phyloP scores from a whole-genome alignment of 2,888 invertebrate genomes.

The Aphidius colemani region DNA sequence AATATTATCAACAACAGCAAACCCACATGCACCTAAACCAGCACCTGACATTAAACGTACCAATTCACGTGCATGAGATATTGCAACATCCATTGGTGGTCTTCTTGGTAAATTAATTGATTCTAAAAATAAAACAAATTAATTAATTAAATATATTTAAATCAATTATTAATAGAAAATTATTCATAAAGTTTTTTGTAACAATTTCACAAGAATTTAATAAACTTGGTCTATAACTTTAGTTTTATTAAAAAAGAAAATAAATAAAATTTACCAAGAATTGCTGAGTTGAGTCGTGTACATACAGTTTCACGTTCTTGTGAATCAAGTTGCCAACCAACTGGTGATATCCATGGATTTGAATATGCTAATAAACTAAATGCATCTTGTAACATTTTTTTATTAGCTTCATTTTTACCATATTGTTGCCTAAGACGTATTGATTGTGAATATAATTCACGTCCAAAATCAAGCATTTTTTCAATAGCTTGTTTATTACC shows the following conservation, averaged over 20 bases:
- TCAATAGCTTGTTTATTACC: slow-evolving; percentile 84
- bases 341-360: slow-evolving; percentile 96
- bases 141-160: not conserved
- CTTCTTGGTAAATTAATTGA: slow-evolving; percentile 87
- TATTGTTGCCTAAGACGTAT: slow-evolving; percentile 81
- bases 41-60: slow-evolving; percentile 87
- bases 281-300: slow-evolving; percentile 95
- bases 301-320: slow-evolving; percentile 92
- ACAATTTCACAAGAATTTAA: not conserved
- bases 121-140: slow-evolving; percentile 65
- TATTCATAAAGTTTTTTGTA: too few relatives aligned
- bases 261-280: slow-evolving; percentile 74
- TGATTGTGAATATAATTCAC: slow-evolving; percentile 91
- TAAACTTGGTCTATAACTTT: not conserved
- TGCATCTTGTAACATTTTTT: slow-evolving; percentile 94
- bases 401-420: slow-evolving; percentile 80
- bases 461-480: slow-evolving; percentile 91
- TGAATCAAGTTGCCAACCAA: slow-evolving; percentile 95
- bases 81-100: slow-evolving; percentile 91
- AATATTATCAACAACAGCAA: slow-evolving; percentile 87
- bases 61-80: slow-evolving; percentile 87
- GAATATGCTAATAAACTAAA: slow-evolving; percentile 97
- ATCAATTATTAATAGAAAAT: too few relatives aligned
- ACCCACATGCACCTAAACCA: slow-evolving; percentile 92
- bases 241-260: not conserved